These are phyloP conservation scores for Paracentrotus lividus DNA, from an alignment of 53 echinoderm and acorn worm genomes.

Conservation along the genomic window DNA sequence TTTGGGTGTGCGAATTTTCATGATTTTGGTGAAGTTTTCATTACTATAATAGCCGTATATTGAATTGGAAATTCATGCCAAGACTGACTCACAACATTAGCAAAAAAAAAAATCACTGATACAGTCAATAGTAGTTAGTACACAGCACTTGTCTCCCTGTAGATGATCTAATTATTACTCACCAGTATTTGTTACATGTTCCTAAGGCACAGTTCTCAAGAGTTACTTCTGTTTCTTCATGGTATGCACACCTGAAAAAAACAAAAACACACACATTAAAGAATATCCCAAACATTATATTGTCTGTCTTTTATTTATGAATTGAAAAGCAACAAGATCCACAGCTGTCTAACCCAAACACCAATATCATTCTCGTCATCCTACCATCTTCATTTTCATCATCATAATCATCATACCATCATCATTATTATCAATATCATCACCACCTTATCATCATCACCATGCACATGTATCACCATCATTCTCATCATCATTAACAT, in stretches of 20 bases:
- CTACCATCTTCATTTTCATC: background rate
- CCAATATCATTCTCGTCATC: background rate
- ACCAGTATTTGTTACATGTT: slow-evolving; percentile 91
- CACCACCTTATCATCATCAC: slow-evolving; percentile 6
- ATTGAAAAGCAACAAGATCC: background rate
- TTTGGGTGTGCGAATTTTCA: too few species aligned
- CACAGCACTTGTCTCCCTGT: too few species aligned
- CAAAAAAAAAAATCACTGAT: background rate
- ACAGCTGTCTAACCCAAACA: background rate
- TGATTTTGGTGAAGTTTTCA: too few species aligned
- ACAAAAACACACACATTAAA: background rate
- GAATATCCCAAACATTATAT: too few species aligned
- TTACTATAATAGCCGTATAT: too few species aligned
- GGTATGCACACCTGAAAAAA: slow-evolving; percentile 83
- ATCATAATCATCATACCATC: too few species aligned
- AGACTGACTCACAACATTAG: background rate
- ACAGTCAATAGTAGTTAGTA: too few species aligned
- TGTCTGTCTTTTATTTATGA: too few species aligned
- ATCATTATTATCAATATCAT: background rate
- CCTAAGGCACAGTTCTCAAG: slow-evolving; percentile 91
- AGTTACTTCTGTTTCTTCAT: slow-evolving; percentile 90
- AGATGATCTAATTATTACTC: slow-evolving; percentile 23
- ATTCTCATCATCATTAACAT: background rate
- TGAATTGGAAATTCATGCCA: background rate
- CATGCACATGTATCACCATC: background rate